phyloP scores from a whole-genome alignment of 2,888 invertebrate genomes.

The Oscheius sp. region DNA sequence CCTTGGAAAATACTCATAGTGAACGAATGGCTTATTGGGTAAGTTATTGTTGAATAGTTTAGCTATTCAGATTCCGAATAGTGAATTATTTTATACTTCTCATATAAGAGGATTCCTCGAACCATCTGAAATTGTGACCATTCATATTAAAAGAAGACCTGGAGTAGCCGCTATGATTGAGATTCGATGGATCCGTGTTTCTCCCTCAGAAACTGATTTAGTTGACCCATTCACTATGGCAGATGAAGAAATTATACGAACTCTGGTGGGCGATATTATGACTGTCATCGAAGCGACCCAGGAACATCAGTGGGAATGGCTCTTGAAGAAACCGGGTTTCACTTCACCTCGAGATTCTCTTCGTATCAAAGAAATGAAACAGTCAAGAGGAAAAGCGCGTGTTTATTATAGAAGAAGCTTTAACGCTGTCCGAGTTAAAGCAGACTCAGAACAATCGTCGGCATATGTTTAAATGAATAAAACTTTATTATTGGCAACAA shows the following conservation, averaged over 20 bases:
- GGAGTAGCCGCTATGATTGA: no score
- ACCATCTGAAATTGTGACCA: background rate
- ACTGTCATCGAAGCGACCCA: background rate
- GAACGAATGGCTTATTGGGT: background rate
- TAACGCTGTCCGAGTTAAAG: no score
- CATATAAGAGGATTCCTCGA: background rate
- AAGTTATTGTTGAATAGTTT: background rate
- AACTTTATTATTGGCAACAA: conserved; percentile 18
- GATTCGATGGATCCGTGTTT: background rate
- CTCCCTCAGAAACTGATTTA: background rate
- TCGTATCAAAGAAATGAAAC: background rate
- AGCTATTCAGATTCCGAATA: background rate
- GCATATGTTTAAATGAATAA: background rate
- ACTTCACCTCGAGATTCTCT: background rate
- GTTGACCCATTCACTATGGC: background rate
- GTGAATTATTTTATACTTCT: background rate
- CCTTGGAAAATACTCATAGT: background rate
- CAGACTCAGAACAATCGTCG: no score
- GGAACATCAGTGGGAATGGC: background rate
- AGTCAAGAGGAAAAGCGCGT: no score
- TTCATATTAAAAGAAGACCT: background rate
- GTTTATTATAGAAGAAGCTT: no score
- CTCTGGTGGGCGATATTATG: background rate
- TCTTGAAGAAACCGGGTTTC: background rate
- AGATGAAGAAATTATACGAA: background rate